Evolutionary conservation across 2,113 vertebrate species (phyloP).

Genomic region (Tapirus terrestris): DNA sequence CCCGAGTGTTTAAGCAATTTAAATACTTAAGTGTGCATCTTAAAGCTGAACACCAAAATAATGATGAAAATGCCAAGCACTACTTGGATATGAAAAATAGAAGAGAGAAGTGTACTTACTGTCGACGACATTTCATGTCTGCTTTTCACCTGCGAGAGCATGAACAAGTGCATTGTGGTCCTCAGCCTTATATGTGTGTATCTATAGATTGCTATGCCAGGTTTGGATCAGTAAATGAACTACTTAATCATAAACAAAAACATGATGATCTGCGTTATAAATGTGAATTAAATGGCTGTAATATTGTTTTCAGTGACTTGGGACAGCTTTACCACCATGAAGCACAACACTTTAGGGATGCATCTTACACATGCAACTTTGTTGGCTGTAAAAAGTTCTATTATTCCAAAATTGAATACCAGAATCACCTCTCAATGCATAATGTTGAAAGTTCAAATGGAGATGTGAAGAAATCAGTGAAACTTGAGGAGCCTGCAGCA

Average conservation of each 20-base stretch:
- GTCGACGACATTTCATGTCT: constrained; percentile 95
- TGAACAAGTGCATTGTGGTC: constrained; percentile 91
- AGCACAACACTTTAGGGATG: constrained; percentile 98
- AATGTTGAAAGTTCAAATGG: constrained; percentile 88
- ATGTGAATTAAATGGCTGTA: constrained; percentile 95
- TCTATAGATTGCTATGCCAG: constrained; percentile 92
- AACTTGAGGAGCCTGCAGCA: constrained; percentile 78
- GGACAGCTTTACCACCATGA: constrained; percentile 98
- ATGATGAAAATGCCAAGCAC: constrained; percentile 94
- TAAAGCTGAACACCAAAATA: constrained; percentile 94
- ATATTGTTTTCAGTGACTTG: constrained; percentile 94
- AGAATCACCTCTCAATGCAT: constrained; percentile 93
- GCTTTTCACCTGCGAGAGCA: constrained; percentile 95
- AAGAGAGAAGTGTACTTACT: constrained; percentile 95
- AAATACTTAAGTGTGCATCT: constrained; percentile 97
- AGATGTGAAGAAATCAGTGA: constrained; percentile 79
- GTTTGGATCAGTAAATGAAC: constrained; percentile 93
- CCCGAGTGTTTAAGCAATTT: constrained; percentile 94
- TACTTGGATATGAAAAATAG: constrained; percentile 96
- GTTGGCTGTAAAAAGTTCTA: constrained; percentile 95
- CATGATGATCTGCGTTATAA: constrained; percentile 94
- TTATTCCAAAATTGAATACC: constrained; percentile 95
- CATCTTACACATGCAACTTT: constrained; percentile 93
- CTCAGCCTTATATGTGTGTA: constrained; percentile 93
- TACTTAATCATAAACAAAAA: constrained; percentile 94